phyloP scores from a whole-genome alignment of 2,888 invertebrate genomes.

The Hyppa rectilinea region DNA sequence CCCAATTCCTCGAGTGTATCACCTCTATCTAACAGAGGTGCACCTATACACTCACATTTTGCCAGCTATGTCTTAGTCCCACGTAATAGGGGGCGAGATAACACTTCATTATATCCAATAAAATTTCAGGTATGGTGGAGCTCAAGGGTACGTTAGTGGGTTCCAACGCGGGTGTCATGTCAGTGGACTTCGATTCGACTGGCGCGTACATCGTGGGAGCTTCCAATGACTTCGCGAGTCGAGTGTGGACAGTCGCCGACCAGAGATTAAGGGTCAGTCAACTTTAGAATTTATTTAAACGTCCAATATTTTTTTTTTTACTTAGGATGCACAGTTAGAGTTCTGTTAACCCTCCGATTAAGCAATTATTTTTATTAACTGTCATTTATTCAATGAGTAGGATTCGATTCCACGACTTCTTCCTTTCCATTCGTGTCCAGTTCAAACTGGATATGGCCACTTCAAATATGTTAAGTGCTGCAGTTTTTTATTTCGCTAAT shows the following conservation, averaged over 20 bases:
- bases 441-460: neutral
- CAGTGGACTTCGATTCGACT: slow-evolving; percentile 98
- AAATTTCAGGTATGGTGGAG: slow-evolving; percentile 91
- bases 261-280: slow-evolving; percentile 96
- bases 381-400: neutral
- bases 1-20: too few species aligned
- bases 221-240: slow-evolving; percentile 98
- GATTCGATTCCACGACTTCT: neutral
- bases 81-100: neutral
- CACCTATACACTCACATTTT: neutral
- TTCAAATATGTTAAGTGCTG: neutral
- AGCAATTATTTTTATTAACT: too few species aligned
- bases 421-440: neutral
- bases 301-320: neutral
- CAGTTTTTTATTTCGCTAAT: slow-evolving; percentile 23
- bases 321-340: neutral
- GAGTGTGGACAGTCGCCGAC: slow-evolving; percentile 98
- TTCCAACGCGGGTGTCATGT: slow-evolving; percentile 98
- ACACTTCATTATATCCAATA: slow-evolving; percentile 20
- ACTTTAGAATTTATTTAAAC: neutral
- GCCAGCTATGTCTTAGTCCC: neutral
- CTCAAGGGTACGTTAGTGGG: slow-evolving; percentile 96
- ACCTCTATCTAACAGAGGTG: too few species aligned
- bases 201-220: slow-evolving; percentile 97
- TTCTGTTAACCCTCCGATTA: neutral